These are phyloP conservation scores for Mesitornis unicolor DNA, from an alignment of 2,113 vertebrate genomes.

Conservation along the genomic window DNA sequence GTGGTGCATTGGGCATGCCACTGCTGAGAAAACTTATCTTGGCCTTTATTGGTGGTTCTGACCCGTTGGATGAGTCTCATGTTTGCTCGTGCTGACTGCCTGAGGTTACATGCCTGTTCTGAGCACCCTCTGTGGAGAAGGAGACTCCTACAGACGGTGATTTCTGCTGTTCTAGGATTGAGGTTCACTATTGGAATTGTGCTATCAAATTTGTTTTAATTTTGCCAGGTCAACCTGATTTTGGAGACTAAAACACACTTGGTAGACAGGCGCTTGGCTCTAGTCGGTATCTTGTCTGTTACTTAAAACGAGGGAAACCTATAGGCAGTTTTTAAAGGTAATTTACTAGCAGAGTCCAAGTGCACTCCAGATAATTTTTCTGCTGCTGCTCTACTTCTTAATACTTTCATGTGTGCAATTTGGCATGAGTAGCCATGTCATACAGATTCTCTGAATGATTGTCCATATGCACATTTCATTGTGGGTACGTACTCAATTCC, in stretches of 20 bases:
- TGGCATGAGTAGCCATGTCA: background rate
- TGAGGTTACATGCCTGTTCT: background rate
- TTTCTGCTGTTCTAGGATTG: background rate
- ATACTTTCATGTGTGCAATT: background rate
- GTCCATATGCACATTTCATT: background rate
- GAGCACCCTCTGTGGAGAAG: background rate
- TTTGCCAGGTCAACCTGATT: background rate
- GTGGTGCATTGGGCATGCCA: background rate
- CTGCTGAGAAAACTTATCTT: background rate
- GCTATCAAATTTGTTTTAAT: background rate
- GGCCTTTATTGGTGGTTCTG: background rate
- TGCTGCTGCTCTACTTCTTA: background rate
- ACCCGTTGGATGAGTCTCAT: accelerated
- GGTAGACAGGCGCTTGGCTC: background rate
- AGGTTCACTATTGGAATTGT: background rate
- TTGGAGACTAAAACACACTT: background rate
- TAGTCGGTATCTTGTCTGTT: background rate
- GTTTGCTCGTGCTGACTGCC: background rate
- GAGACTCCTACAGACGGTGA: background rate
- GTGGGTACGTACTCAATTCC: background rate
- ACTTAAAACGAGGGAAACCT: background rate
- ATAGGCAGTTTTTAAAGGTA: background rate
- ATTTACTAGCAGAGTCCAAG: background rate
- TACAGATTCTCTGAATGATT: background rate
- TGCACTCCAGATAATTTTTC: background rate